Evolutionary conservation across 2,888 invertebrate genomes (phyloP), one percentile per base, ranked within the genome.

Genomic region (Agonopterix arenella): DNA sequence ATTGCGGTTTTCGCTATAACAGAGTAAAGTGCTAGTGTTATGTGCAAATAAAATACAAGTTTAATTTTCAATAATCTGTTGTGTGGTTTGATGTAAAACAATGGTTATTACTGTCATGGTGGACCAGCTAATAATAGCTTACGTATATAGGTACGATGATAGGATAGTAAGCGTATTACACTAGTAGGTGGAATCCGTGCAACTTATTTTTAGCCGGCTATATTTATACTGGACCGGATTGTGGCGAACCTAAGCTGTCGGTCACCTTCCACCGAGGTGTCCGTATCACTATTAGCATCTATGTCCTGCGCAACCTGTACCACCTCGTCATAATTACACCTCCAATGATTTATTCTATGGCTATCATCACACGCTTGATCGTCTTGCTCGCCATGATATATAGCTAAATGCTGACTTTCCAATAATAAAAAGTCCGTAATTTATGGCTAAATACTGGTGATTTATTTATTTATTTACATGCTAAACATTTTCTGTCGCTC

Each of bases 191-290:
- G 75, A 80, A 84, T 80, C 79, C 72, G 76, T 79, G 74, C 70
- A 66, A 71, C 57, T 64, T 86, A 86, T 86, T 85, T 84, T 82
- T 85, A 86, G 83, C 72, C 56, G 56, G 50, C 56, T 73, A 82
- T 88, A 88, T 86, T 88, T 81, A 80, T 89, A 89, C 60, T 73
- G 56, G 74, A 84, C 86, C 81, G 82, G 85, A 76, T 80, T 58
- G 57, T 61, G 58, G 57, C 63, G 67, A 68, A 68, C 72, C 68
- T 68, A 64, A 66, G 69, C 69, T 76, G 76, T 76, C 74, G 68
- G 71, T 72, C 69, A 74, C 74, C 72, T 70, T 40, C n/a, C 69
- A 68, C 63, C 61, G 64, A 60, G 60, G 50, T 59, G 58, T 57
- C 59, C 58, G 61, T 65, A 60, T 55, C 51, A n/a, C 3, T 45